Base-by-base conservation (phyloP, 2,797 vertebrate species). In the Myripristis jacobus region DNA sequence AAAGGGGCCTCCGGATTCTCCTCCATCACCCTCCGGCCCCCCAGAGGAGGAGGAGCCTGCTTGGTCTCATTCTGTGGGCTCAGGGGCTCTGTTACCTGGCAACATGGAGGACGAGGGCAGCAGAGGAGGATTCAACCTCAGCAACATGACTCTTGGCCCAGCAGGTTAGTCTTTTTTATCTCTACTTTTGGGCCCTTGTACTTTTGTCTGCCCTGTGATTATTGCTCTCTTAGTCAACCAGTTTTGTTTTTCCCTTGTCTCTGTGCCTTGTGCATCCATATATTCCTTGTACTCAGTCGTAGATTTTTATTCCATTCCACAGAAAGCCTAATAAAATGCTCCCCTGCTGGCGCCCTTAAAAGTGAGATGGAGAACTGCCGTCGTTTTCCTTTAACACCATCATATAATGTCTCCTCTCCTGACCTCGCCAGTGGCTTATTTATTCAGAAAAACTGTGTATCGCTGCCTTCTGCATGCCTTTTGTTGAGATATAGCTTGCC, bases 11-110 rank as follows among this genome's bases (percentile, higher is more conserved):
- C 52, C 73, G 83, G 80, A 86, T 75, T 75, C 76, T 70, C 75
- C 81, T 53, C 64, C 80, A 29, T 68, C 85, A 46, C 73, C 82
- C 44, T 57, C 75, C 0, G 82, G 53, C 62, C 25, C 67, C 36
- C 38, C 62, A 9, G 86, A 88, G 22, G 87, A 92, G 47, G 90
- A 92, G 63, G 91, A 92, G 59, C 73, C 85, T 0, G 47, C 79
- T 10, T 92, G 92, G 92, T 91, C 91, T 62, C 91, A 89, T n/a
- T 29, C 89, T 24, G 84, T 93, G 57, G 91, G 92, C 50, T 93
- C 91, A 0, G 91, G 91, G 58, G 77, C 89, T 41, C 76, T 80
- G 61, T 87, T 91, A 76, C 87, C 90, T n/a, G 77, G 83, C 68
- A 91, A 83, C 53, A 76, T 82, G 65, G 91, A 92, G 47, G 92